Base-by-base conservation (phyloP, 2,888 invertebrate genomes). In the Trisateles emortualis region DNA sequence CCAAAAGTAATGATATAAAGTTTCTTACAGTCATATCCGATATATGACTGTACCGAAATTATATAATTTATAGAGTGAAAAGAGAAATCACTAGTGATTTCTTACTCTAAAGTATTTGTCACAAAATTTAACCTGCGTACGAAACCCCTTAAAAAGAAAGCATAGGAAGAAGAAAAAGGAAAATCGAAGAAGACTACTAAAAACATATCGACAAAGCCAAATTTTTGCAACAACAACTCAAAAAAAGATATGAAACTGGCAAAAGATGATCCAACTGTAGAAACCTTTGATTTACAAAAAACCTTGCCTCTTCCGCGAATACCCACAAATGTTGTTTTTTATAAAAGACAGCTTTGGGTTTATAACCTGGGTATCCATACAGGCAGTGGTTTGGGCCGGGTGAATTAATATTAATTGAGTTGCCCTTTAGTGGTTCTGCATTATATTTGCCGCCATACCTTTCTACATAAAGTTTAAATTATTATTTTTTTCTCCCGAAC, bases 311-410 rank as follows among this genome's bases (percentile, higher is more conserved):
- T 68, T 35, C 66, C 66, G 10, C 35, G 59, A 17, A 64, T 66
- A 53, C 64, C 63, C 6, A 68, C 68, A 6, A 64, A 62, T 57
- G 24, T 67, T 39, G 61, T 65, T 19, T 68, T 65, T 45, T 71
- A 72, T 39, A 72, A 71, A 53, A 52, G 63, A 26, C 70, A 68
- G 38, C 52, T 71, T 0, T 63, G 65, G 64, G 43, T 68, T 2
- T 69, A 63, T 35, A 69, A 69, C 46, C 33, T 54, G 11, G 65
- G 67, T 14, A 65, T 70, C 29, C 67, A 64, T 38, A 50, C 54
- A 17, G 62, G 54, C 16, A 55, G 52, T 39, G n/a, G n/a, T n/a
- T n/a, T n/a, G n/a, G n/a, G n/a, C n/a, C n/a, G n/a, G n/a, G n/a
- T n/a, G n/a, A n/a, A n/a, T n/a, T n/a, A n/a, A n/a, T n/a, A n/a